These are phyloP conservation scores for Gallinago nigripennis DNA, from an alignment of 2,797 vertebrate genomes.

Conservation along the genomic window DNA sequence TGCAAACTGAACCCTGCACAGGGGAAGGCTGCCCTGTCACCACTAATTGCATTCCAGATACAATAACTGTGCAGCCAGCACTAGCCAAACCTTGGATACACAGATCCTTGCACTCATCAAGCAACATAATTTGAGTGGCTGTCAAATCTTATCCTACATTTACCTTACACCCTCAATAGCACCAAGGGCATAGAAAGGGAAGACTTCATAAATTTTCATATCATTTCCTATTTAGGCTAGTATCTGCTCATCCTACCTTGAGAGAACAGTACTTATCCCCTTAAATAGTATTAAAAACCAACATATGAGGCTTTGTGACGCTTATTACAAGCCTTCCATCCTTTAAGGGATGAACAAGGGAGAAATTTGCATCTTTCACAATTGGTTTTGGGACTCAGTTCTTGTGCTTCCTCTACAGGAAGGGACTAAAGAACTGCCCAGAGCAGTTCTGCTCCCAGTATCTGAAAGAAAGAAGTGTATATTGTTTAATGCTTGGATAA, in stretches of 20 bases:
- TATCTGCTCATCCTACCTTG: neutral
- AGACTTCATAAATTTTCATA: neutral
- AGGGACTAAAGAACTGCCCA: neutral
- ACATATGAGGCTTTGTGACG: neutral
- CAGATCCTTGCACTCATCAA: neutral
- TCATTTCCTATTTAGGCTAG: neutral
- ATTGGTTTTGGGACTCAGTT: neutral
- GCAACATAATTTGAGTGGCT: neutral
- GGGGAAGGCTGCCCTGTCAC: neutral
- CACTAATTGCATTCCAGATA: neutral
- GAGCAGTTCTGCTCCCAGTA: neutral
- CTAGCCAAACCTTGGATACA: neutral
- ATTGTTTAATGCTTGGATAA: neutral
- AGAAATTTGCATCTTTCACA: neutral
- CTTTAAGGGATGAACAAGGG: neutral
- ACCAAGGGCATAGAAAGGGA: neutral
- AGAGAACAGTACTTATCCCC: neutral
- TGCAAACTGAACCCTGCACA: neutral
- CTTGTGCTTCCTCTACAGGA: neutral
- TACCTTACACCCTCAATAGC: neutral
- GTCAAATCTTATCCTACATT: neutral
- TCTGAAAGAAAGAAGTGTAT: neutral
- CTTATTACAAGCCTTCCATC: neutral
- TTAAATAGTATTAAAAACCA: neutral
- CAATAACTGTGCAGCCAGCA: neutral